Conservation (phyloP, 1,140 invertebrate genomes). For the Bombus sibiricus region DNA sequence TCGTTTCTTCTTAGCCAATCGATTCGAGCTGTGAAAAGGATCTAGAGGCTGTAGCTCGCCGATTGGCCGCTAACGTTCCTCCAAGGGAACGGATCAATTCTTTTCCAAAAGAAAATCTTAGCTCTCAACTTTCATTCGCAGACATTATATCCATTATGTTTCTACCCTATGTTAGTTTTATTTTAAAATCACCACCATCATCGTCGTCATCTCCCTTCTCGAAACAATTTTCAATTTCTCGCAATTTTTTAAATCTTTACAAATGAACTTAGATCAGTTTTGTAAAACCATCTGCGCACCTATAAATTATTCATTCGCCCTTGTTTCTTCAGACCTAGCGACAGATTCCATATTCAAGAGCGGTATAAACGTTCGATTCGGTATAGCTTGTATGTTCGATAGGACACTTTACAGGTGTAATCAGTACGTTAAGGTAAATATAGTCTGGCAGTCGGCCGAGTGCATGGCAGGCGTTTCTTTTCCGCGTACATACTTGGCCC, state of each 20-base stretch:
- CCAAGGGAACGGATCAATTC: conserved; percentile 23
- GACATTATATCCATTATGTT: background rate
- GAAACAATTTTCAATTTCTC: no score
- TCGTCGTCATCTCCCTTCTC: background rate
- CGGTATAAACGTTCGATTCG: conserved; percentile 6
- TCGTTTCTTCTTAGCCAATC: conserved; percentile 20
- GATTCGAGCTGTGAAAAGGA: conserved; percentile 25
- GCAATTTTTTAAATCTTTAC: no score
- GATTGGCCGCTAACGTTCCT: conserved; percentile 9
- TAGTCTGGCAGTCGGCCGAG: conserved; percentile 78
- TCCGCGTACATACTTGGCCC: conserved; percentile 72
- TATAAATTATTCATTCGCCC: background rate
- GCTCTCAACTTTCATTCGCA: background rate
- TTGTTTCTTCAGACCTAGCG: background rate
- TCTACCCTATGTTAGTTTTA: background rate
- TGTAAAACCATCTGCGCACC: no score
- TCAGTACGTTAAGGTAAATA: conserved; percentile 76
- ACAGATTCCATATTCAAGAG: conserved; percentile 6
- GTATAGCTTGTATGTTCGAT: background rate
- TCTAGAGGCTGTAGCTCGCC: conserved; percentile 1
- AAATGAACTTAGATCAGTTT: no score
- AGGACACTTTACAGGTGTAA: conserved; percentile 72
- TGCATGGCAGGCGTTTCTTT: conserved; percentile 72
- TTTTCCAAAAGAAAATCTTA: background rate
- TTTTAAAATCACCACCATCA: background rate